These are phyloP conservation scores for Poecilia velifera DNA, from an alignment of 2,797 vertebrate genomes.

Conservation along the genomic window DNA sequence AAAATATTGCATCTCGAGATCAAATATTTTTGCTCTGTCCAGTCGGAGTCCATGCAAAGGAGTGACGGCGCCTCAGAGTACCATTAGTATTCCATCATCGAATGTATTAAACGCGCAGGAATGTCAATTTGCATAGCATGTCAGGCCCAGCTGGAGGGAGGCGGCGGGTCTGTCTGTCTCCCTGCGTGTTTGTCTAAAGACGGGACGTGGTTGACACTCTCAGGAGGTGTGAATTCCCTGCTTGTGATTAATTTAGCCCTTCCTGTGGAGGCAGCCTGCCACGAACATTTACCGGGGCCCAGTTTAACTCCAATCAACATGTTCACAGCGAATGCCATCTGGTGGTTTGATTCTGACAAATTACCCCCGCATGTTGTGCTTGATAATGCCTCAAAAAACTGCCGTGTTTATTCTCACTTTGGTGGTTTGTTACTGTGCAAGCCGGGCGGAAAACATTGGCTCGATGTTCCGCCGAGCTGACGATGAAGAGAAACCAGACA, in stretches of 20 bases:
- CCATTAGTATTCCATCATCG: constrained; percentile 63
- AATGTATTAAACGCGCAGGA: constrained; percentile 50
- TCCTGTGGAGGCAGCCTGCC: constrained; percentile 52
- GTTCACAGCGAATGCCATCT: constrained; percentile 47
- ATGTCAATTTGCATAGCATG: constrained; percentile 70
- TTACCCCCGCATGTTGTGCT: constrained; percentile 42
- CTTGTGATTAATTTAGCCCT: constrained; percentile 65
- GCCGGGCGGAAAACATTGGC: constrained; percentile 35
- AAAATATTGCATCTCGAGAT: constrained; percentile 58
- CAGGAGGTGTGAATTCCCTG: constrained; percentile 72
- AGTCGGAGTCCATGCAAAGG: constrained; percentile 40
- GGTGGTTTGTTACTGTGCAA: constrained; percentile 20
- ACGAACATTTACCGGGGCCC: constrained; percentile 46
- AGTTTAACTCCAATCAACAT: constrained; percentile 61
- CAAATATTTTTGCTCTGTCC: constrained; percentile 50
- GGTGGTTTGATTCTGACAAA: constrained; percentile 59
- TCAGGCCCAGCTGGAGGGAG: constrained; percentile 56
- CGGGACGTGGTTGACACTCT: constrained; percentile 64
- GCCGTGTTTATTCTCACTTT: constrained; percentile 36
- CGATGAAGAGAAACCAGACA: constrained; percentile 23
- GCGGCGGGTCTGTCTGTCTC: constrained; percentile 56
- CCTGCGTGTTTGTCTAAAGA: constrained; percentile 56
- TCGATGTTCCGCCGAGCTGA: constrained; percentile 17
- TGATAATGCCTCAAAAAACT: constrained; percentile 37
- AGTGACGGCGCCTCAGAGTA: constrained; percentile 49